A percentile compares a stretch with the other conserved stretches of the same genome.
phyloP scores from a whole-genome alignment of 2,797 vertebrate species.

The Loris lydekkerianus region DNA sequence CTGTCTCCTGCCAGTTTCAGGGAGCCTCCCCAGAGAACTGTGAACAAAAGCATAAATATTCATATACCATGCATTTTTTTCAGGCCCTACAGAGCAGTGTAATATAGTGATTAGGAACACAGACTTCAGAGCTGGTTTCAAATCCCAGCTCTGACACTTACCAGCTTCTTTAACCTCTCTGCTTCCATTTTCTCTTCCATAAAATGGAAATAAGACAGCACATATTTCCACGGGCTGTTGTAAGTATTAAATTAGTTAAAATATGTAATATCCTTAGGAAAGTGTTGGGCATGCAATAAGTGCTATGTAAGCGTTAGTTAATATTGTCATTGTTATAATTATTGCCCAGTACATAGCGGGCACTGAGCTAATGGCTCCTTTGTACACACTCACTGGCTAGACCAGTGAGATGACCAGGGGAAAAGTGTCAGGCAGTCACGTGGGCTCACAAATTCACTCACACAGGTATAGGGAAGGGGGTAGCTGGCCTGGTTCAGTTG shows the following conservation, averaged over 20 bases:
- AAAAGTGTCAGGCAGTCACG: rapidly evolving
- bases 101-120: not conserved
- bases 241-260: not conserved
- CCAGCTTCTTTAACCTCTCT: not conserved
- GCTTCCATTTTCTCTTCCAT: not conserved
- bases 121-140: not conserved
- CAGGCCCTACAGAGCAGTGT: not conserved
- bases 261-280: not conserved
- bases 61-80: too few species aligned
- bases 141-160: not conserved
- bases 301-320: not conserved
- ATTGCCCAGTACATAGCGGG: rapidly evolving
- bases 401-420: not conserved
- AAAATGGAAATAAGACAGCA: not conserved
- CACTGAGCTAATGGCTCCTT: not conserved
- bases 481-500: not conserved
- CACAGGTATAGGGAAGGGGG: too few species aligned
- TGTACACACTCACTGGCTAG: too few species aligned
- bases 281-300: not conserved
- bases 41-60: rapidly evolving
- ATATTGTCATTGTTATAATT: rapidly evolving
- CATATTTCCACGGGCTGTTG: not conserved
- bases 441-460: not conserved
- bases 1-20: not conserved
- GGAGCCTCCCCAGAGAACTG: not conserved